A percentile compares a stretch with the other conserved stretches of the same genome.
phyloP scores from a whole-genome alignment of 2,797 vertebrate genomes.

The Diglossa cyanea region DNA sequence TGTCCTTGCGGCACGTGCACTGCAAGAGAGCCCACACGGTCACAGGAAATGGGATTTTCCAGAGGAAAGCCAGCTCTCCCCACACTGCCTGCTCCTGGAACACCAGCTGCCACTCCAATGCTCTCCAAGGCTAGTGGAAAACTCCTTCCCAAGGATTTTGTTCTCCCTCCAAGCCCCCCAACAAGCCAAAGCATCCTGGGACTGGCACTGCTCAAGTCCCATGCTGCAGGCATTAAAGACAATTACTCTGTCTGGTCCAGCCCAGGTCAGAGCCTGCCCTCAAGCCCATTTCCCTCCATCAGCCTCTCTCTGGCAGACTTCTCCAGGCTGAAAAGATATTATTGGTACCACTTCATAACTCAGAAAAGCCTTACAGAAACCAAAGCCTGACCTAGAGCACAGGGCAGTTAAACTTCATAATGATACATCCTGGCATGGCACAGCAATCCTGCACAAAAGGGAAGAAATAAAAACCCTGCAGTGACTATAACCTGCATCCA shows the following conservation, averaged over 20 bases:
- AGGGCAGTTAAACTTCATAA: background rate
- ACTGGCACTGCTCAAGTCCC: background rate
- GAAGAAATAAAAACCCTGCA: background rate
- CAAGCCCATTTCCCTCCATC: background rate
- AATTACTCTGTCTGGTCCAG: background rate
- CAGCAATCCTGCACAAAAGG: background rate
- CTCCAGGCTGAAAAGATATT: background rate
- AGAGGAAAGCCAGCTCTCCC: background rate
- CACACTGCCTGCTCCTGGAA: background rate
- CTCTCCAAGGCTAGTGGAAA: accelerated
- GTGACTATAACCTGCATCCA: background rate
- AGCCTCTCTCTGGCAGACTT: background rate
- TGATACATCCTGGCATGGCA: accelerated
- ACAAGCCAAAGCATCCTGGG: background rate
- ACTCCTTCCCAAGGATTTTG: background rate
- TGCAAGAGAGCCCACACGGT: background rate
- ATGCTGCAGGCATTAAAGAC: background rate
- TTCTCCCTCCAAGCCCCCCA: background rate
- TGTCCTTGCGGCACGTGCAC: slow-evolving; percentile 94
- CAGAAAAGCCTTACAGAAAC: background rate
- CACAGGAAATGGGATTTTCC: accelerated
- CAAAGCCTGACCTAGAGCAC: background rate
- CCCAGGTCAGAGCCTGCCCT: background rate
- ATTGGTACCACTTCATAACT: background rate
- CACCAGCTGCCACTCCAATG: accelerated